Conservation (phyloP, 2,113 vertebrate species). For the Gasterosteus aculeatus region DNA sequence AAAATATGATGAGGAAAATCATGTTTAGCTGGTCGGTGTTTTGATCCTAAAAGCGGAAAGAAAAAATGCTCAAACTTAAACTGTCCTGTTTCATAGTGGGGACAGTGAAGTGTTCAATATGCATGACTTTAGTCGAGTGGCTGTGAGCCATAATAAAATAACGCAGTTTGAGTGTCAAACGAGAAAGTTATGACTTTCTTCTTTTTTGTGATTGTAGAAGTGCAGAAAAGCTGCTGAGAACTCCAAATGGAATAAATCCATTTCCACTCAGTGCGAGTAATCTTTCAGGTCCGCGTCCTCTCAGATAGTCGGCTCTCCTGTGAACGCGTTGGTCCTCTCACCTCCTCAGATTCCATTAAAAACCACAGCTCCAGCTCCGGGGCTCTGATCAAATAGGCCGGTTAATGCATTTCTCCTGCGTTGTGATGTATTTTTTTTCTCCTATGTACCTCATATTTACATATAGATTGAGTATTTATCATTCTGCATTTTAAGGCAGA, state of each 20-base stretch:
- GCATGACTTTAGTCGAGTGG: not conserved
- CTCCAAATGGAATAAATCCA: slow-evolving; percentile 72
- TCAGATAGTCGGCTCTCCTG: slow-evolving; percentile 70
- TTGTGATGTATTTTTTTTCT: slow-evolving; percentile 57
- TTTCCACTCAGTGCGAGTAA: slow-evolving; percentile 69
- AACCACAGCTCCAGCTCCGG: slow-evolving; percentile 78
- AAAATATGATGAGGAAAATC: not conserved
- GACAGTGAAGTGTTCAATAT: slow-evolving; percentile 1
- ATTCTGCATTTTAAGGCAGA: slow-evolving; percentile 74
- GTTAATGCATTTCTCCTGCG: slow-evolving; percentile 78
- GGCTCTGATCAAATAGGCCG: slow-evolving; percentile 77
- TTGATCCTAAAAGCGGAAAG: not conserved
- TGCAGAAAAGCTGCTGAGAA: slow-evolving; percentile 72
- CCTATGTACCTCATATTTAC: slow-evolving; percentile 81
- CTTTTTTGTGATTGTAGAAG: slow-evolving; percentile 43
- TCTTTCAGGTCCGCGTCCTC: slow-evolving; percentile 72
- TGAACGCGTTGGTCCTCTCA: slow-evolving; percentile 63
- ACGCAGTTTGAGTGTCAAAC: not conserved
- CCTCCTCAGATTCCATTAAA: slow-evolving; percentile 82
- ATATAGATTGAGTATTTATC: slow-evolving; percentile 88
- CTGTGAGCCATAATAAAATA: slow-evolving; percentile 6
- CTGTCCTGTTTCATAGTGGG: not conserved
- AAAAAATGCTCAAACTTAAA: not conserved
- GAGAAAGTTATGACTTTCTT: slow-evolving; percentile 58
- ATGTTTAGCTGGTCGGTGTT: not conserved